Base-by-base conservation (phyloP, 2,888 invertebrate species). In the Autographa gamma region DNA sequence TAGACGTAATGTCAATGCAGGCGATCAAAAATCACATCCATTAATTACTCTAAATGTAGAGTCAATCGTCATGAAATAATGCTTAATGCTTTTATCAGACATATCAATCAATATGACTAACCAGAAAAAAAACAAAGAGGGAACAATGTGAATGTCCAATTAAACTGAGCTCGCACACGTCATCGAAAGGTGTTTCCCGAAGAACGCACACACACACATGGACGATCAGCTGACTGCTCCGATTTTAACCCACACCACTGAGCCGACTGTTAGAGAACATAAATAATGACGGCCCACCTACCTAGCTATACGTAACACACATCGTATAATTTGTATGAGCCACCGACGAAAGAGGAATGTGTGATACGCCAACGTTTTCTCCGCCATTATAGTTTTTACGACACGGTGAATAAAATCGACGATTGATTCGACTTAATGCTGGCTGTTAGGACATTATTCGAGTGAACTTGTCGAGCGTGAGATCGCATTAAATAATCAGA, bases 181-280 rank as follows among this genome's bases (percentile, higher is more conserved):
- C 95, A 95, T 95, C 95, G 92, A 93, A 95, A 95, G 95, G 95
- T 95, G 95, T 95, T 95, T 95, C 95, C 95, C 95, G 93, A 95
- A 95, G 95, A 95, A 93, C 93, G 93, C 92, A 91, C 92, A 89
- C 92, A 89, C 92, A 92, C 92, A 92, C 89, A 91, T 84, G 79
- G 83, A 87, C 89, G 92, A 95, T 94, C 95, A 95, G 95, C 95
- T 95, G 95, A 95, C 93, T 95, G 95, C 95, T 95, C 95, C 93
- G 95, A 95, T 95, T 95, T 95, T 94, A 95, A 95, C 95, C 89
- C 95, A 95, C 95, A 95, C 95, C 91, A 93, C 89, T 88, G 88
- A 91, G 90, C 88, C 89, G 92, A 92, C 93, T 94, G 95, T 95
- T 95, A 95, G 95, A 95, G 95, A 95, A 95, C 95, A 95, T 95